Conservation (phyloP, 2,797 vertebrate species). For the Halcyon smyrnensis region DNA sequence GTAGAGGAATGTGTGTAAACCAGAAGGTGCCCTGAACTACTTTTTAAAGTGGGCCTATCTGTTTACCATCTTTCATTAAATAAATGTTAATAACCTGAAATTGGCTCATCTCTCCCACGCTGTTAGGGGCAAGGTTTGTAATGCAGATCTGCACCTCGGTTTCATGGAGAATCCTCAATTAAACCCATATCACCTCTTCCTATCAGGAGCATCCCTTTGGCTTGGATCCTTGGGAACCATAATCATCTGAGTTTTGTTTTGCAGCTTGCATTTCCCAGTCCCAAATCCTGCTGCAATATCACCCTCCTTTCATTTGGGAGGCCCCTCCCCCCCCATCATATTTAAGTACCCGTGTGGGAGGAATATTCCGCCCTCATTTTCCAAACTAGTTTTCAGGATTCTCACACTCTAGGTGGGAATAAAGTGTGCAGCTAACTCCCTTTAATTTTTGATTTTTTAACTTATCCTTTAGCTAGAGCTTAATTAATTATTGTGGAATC, state of each 20-base stretch:
- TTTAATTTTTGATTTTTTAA: background rate
- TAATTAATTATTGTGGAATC: background rate
- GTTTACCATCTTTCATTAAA: background rate
- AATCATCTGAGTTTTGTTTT: background rate
- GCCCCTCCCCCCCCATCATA: background rate
- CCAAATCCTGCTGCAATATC: background rate
- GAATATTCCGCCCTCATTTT: conserved; percentile 41
- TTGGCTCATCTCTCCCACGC: background rate
- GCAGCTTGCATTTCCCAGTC: background rate
- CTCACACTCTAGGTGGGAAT: background rate
- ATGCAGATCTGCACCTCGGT: background rate
- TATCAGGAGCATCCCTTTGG: background rate
- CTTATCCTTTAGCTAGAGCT: background rate
- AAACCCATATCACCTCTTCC: background rate
- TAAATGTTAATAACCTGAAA: background rate
- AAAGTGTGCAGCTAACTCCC: background rate
- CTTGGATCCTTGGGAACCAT: background rate
- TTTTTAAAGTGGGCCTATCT: background rate
- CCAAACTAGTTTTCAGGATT: conserved; percentile 3
- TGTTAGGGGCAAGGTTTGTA: background rate
- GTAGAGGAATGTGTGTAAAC: background rate
- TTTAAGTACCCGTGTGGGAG: background rate
- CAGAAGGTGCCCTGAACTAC: background rate
- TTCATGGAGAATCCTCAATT: background rate
- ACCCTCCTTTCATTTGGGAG: background rate